phyloP scores from a whole-genome alignment of 1,140 invertebrate species.

The Oryctes rhinoceros region DNA sequence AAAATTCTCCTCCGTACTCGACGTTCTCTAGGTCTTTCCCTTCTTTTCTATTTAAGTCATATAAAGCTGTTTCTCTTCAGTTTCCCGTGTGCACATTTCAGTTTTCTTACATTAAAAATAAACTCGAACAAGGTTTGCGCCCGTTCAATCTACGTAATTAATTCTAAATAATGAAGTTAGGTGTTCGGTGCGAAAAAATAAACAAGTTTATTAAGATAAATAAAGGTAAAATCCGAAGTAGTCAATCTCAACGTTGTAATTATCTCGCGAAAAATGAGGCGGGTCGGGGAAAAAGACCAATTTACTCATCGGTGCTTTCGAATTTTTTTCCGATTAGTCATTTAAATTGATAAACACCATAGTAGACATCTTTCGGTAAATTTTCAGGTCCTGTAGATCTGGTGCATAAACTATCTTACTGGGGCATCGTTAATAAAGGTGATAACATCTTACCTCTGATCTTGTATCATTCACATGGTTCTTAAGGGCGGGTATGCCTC shows the following conservation, averaged over 20 bases:
- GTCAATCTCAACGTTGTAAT: background rate
- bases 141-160: conserved; percentile 29
- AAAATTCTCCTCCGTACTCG: background rate
- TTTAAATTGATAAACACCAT: too few relatives aligned
- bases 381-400: too few relatives aligned
- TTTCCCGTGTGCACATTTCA: background rate
- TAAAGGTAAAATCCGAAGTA: background rate
- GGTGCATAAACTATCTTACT: too few relatives aligned
- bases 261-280: background rate
- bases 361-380: too few relatives aligned
- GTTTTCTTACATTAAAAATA: conserved; percentile 21
- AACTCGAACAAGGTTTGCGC: background rate
- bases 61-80: background rate
- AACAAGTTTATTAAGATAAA: conserved; percentile 8
- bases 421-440: too few relatives aligned
- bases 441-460: too few relatives aligned
- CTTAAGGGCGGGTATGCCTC: too few relatives aligned
- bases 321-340: too few relatives aligned
- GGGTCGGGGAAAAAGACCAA: too few relatives aligned
- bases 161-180: conserved; percentile 16
- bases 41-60: too few relatives aligned
- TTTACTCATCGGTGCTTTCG: too few relatives aligned
- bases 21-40: background rate
- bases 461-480: too few relatives aligned
- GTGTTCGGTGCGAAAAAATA: background rate